Percentiles rank a stretch among this genome's conserved stretches.
phyloP scores from a whole-genome alignment of 2,888 invertebrate species.

The Cephus nigrinus region DNA sequence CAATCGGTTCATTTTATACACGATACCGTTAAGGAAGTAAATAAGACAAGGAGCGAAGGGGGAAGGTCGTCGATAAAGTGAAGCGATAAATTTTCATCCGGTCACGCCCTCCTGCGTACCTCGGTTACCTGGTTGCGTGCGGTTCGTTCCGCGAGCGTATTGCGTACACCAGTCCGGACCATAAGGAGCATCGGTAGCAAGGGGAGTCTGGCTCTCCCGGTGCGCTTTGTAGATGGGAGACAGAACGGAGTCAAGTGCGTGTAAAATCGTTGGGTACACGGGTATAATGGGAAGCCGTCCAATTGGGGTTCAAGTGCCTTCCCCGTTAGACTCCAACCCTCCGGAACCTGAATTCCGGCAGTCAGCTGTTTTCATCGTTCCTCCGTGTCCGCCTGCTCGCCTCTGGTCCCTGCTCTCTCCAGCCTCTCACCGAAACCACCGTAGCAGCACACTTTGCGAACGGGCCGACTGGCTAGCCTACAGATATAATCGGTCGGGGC shows the following conservation, averaged over 20 bases:
- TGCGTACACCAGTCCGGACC: background rate
- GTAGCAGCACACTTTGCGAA: slow-evolving; percentile 26
- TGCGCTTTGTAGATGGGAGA: background rate
- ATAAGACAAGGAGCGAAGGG: background rate
- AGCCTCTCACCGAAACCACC: slow-evolving; percentile 30
- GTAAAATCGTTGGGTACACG: slow-evolving; percentile 68
- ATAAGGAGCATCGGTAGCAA: background rate
- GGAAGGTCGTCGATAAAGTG: slow-evolving; percentile 17
- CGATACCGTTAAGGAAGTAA: background rate
- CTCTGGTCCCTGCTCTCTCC: slow-evolving; percentile 4
- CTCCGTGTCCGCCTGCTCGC: slow-evolving; percentile 16
- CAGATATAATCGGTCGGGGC: background rate
- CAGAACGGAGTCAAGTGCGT: slow-evolving; percentile 71
- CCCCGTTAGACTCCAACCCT: slow-evolving; percentile 44
- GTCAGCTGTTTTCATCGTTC: slow-evolving; percentile 57
- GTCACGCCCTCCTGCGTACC: slow-evolving; percentile 28
- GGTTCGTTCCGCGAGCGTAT: background rate
- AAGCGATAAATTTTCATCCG: slow-evolving; percentile 24
- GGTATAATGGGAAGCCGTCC: slow-evolving; percentile 57
- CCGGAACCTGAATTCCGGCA: slow-evolving; percentile 61
- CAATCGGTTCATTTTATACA: background rate
- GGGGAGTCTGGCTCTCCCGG: background rate
- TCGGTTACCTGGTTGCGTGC: slow-evolving; percentile 14
- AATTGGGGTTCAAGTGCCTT: slow-evolving; percentile 60
- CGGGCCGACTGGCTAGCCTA: background rate